A percentile compares a stretch with the other conserved stretches of the same genome.
These are phyloP conservation scores for Scolopax mira DNA, from an alignment of 2,113 vertebrate genomes.

Conservation along the genomic window DNA sequence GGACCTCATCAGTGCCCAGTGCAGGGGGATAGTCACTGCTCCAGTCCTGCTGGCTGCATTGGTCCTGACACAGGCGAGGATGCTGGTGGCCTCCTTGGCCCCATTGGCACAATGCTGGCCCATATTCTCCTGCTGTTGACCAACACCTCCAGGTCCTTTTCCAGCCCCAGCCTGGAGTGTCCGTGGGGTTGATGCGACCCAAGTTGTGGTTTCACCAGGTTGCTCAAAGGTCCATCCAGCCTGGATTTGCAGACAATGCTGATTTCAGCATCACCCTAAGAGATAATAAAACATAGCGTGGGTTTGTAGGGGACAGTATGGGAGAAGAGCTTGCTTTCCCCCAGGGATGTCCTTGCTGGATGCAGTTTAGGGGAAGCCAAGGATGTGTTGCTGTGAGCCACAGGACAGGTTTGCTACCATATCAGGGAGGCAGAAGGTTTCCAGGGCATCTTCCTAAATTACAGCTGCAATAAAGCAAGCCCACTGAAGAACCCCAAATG, in stretches of 20 bases:
- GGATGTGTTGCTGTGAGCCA: background rate
- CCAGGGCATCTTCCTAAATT: background rate
- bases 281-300: rapidly evolving
- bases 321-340: background rate
- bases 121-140: background rate
- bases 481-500: background rate
- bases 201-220: background rate
- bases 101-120: background rate
- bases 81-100: background rate
- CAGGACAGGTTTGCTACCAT: rapidly evolving
- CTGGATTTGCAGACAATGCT: background rate
- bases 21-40: too few relatives aligned
- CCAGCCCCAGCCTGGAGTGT: background rate
- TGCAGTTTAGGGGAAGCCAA: background rate
- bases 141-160: background rate
- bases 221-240: background rate
- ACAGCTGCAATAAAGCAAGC: background rate
- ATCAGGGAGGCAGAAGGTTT: background rate
- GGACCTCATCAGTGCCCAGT: too few relatives aligned
- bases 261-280: rapidly evolving
- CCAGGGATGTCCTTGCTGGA: background rate
- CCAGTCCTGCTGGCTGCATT: too few relatives aligned
- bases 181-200: background rate
- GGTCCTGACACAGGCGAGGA: too few relatives aligned
- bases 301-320: background rate